phyloP scores from a whole-genome alignment of 2,797 vertebrate species.

The Oceanodroma leucorhoa region DNA sequence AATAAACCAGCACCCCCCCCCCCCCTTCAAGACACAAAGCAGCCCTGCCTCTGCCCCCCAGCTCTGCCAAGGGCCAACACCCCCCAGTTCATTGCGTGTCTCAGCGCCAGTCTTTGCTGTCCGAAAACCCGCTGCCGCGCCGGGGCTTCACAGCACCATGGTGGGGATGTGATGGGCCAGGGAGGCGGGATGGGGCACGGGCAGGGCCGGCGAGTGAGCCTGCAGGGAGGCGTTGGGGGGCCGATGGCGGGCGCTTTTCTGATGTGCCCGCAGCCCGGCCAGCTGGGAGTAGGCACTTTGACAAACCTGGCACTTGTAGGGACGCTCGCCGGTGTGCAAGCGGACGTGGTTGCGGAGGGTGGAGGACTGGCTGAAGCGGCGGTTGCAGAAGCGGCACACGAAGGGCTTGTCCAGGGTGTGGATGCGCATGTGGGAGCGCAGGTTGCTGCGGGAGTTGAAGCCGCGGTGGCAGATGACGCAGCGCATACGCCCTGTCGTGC shows the following conservation, averaged over 20 bases:
- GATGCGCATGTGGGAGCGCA: slow-evolving; percentile 99
- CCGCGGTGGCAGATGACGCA: slow-evolving; percentile 97
- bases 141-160: slow-evolving; percentile 86
- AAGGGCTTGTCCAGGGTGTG: slow-evolving; percentile 99
- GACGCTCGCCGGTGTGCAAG: slow-evolving; percentile 94
- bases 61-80: background rate
- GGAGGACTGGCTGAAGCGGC: slow-evolving; percentile 98
- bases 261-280: slow-evolving; percentile 92
- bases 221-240: slow-evolving; percentile 77
- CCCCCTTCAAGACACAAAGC: background rate
- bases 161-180: slow-evolving; percentile 90
- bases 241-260: slow-evolving; percentile 95
- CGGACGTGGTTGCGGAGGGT: slow-evolving; percentile 96
- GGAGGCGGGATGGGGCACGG: slow-evolving; percentile 80
- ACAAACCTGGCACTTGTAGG: slow-evolving; percentile 97
- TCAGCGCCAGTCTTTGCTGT: background rate
- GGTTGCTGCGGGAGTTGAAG: slow-evolving; percentile 98
- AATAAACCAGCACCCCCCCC: background rate
- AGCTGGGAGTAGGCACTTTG: slow-evolving; percentile 98
- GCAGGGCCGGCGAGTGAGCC: slow-evolving; percentile 80
- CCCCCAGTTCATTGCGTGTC: background rate
- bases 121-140: accelerated
- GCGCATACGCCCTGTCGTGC: slow-evolving; percentile 86
- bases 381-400: slow-evolving; percentile 96
- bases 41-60: background rate